Evolutionary conservation across 2,113 vertebrate genomes (phyloP).

Genomic region (Epinephelus fuscoguttatus): DNA sequence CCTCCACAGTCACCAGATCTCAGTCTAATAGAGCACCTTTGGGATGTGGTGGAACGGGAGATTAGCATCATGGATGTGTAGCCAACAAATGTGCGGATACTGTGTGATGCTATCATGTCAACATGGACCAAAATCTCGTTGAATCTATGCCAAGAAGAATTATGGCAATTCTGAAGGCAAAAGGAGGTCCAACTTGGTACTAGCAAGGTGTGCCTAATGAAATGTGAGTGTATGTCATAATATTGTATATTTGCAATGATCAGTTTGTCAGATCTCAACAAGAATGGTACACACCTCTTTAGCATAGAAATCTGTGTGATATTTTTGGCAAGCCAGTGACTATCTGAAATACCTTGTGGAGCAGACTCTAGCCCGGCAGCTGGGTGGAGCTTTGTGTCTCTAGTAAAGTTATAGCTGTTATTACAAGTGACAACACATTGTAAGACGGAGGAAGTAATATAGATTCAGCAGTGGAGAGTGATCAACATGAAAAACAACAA

Average conservation of each 20-base stretch:
- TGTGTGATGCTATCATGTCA: no score
- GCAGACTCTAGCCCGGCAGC: background rate
- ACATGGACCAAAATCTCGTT: no score
- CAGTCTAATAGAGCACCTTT: no score
- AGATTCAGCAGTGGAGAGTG: background rate
- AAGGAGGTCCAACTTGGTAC: no score
- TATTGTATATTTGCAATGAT: background rate
- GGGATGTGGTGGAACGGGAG: no score
- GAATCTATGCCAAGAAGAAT: no score
- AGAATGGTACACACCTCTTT: background rate
- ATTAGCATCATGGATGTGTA: no score
- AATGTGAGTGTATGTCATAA: background rate
- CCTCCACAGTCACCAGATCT: no score
- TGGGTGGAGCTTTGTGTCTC: background rate
- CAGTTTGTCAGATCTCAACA: background rate
- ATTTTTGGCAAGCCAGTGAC: background rate
- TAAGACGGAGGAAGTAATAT: background rate
- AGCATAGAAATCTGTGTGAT: background rate
- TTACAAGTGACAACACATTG: background rate
- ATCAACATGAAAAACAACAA: slow-evolving; percentile 27
- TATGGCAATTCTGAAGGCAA: no score
- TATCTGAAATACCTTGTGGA: background rate
- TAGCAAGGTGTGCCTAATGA: no score
- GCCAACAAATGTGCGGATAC: no score
- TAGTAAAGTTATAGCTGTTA: background rate